Evolutionary conservation across 2,888 invertebrate genomes (phyloP).

Genomic region (Cremastinae sp.): DNA sequence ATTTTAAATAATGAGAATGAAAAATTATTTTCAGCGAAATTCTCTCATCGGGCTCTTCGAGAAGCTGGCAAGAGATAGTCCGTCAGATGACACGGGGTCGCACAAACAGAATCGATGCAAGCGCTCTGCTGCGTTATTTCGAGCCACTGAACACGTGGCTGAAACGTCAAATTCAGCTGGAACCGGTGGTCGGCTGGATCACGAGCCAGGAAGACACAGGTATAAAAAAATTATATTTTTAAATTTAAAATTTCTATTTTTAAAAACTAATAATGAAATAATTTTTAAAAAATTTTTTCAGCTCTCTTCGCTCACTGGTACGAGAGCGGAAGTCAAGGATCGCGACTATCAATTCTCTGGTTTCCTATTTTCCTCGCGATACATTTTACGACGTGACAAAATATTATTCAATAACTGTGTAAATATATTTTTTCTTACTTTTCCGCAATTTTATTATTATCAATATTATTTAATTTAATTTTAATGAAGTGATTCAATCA

Average conservation of each 20-base stretch:
- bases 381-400: slow-evolving; percentile 12
- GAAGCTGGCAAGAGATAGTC: slow-evolving; percentile 87
- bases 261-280: background rate
- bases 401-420: background rate
- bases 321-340: slow-evolving; percentile 61
- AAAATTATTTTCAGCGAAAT: slow-evolving; percentile 82
- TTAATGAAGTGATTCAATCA: too few species aligned
- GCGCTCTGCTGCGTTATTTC: slow-evolving; percentile 91
- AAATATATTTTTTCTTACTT: background rate
- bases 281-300: slow-evolving; percentile 68
- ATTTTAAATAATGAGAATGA: too few species aligned
- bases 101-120: slow-evolving; percentile 88
- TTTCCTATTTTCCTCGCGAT: background rate
- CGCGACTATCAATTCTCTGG: slow-evolving; percentile 27
- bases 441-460: background rate
- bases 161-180: slow-evolving; percentile 87
- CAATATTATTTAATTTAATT: slow-evolving; percentile 51
- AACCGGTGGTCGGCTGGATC: slow-evolving; percentile 89
- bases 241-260: background rate
- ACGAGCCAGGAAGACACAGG: slow-evolving; percentile 86
- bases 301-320: slow-evolving; percentile 79
- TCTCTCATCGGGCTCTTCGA: slow-evolving; percentile 86
- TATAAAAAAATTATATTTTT: slow-evolving; percentile 32
- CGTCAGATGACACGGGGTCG: slow-evolving; percentile 86
- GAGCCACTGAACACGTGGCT: slow-evolving; percentile 90